phyloP scores from a whole-genome alignment of 2,113 vertebrate genomes.

The Catharus fuscescens region DNA sequence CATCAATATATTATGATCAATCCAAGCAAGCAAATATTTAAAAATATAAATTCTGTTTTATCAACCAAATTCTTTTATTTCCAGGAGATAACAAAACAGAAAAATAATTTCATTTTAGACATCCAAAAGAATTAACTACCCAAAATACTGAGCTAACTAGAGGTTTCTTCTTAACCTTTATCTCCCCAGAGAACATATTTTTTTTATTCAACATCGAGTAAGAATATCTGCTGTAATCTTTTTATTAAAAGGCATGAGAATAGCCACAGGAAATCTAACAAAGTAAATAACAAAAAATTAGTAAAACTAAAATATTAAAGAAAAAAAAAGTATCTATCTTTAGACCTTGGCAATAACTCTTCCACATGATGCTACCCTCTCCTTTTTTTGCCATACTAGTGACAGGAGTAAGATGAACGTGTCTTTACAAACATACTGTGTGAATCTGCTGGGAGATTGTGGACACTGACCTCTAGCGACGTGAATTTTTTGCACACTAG shows the following conservation, averaged over 20 bases:
- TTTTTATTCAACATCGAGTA: not conserved
- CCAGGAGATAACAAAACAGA: not conserved
- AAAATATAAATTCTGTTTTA: not conserved
- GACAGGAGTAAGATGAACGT: not conserved
- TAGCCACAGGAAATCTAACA: not conserved
- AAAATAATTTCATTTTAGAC: not conserved
- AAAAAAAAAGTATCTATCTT: not conserved
- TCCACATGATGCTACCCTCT: not conserved
- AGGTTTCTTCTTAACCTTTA: not conserved
- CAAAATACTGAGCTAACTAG: not conserved
- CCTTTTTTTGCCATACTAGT: not conserved
- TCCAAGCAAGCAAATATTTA: not conserved
- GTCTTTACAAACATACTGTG: not conserved
- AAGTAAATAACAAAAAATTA: not conserved
- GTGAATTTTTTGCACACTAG: not conserved
- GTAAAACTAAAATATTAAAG: not conserved
- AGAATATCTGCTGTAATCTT: not conserved
- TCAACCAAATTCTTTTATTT: not conserved
- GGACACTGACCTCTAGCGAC: not conserved
- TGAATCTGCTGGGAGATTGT: not conserved
- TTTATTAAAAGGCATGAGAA: not conserved
- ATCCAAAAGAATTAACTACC: not conserved
- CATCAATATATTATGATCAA: not conserved
- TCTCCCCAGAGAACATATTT: not conserved
- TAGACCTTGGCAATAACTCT: not conserved